Percentiles rank a stretch among this genome's conserved stretches.
phyloP scores from a whole-genome alignment of 2,113 vertebrate genomes.

The Actenoides hombroni region DNA sequence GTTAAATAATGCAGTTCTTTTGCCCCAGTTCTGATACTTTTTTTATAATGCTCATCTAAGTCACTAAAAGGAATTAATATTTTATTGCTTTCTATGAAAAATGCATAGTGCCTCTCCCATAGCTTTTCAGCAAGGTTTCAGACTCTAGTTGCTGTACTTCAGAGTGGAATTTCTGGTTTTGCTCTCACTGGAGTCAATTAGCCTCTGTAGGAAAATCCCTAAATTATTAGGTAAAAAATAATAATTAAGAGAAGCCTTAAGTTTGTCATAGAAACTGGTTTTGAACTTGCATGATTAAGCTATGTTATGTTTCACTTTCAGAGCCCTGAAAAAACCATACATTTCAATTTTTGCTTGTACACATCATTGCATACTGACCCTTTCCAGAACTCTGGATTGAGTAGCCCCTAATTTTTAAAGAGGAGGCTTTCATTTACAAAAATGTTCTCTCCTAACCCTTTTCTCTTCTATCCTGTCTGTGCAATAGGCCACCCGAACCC shows the following conservation, averaged over 20 bases:
- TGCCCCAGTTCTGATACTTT: neutral
- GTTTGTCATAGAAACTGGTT: neutral
- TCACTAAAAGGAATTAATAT: constrained; percentile 65
- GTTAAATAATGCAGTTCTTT: constrained; percentile 55
- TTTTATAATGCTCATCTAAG: constrained; percentile 28
- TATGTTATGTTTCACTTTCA: neutral
- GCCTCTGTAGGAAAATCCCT: neutral
- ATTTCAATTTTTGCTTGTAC: neutral
- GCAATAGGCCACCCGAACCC: neutral
- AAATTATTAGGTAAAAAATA: neutral
- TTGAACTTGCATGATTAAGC: neutral
- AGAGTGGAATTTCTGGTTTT: neutral
- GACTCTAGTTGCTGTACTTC: neutral
- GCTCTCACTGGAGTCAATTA: neutral
- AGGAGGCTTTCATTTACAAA: neutral
- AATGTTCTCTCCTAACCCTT: neutral
- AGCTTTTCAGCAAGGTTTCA: constrained; percentile 21
- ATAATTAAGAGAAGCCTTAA: neutral
- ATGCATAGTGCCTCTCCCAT: constrained; percentile 33
- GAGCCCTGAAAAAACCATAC: neutral
- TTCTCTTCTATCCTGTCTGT: neutral
- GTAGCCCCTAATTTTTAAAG: neutral
- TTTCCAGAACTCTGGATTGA: neutral
- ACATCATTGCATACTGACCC: neutral
- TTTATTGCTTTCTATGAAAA: constrained; percentile 67